phyloP scores from a whole-genome alignment of 2,888 invertebrate genomes.

The Campopleginae sp. region DNA sequence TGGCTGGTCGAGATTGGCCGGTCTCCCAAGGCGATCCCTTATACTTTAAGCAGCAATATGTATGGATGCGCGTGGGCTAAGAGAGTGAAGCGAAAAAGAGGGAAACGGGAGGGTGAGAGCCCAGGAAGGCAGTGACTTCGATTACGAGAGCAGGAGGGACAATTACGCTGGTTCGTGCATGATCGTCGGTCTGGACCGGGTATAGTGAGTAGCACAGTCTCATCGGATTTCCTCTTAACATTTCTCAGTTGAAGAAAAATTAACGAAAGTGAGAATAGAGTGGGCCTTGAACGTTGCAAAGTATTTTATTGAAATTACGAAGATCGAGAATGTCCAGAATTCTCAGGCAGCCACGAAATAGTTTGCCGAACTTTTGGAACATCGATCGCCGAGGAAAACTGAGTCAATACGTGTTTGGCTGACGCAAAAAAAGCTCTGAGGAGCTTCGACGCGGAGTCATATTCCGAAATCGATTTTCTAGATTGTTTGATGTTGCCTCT shows the following conservation, averaged over 20 bases:
- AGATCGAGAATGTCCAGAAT: background rate
- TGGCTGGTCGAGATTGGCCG: constrained; percentile 61
- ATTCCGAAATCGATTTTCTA: constrained; percentile 24
- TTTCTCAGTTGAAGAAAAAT: background rate
- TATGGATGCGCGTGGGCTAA: constrained; percentile 73
- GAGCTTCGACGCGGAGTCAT: constrained; percentile 32
- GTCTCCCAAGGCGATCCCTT: constrained; percentile 65
- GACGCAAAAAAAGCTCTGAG: constrained; percentile 7
- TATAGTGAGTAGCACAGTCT: constrained; percentile 18
- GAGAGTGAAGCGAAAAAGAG: constrained; percentile 13
- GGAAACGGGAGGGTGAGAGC: background rate
- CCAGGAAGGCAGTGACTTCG: constrained; percentile 31
- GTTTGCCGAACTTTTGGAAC: too few relatives aligned
- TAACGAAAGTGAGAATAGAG: too few relatives aligned
- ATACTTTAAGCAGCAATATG: constrained; percentile 82
- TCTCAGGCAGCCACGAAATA: background rate
- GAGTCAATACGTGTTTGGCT: background rate
- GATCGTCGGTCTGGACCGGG: constrained; percentile 49
- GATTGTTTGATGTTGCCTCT: constrained; percentile 18
- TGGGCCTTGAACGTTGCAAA: background rate
- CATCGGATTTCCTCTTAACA: background rate
- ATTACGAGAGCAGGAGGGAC: constrained; percentile 55
- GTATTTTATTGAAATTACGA: background rate
- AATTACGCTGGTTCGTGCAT: constrained; percentile 61
- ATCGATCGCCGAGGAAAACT: background rate